Percentiles rank a stretch among this genome's conserved stretches.
These are phyloP conservation scores for Lepidocolaptes lacrymiger DNA, from an alignment of 2,797 vertebrate genomes.

Conservation along the genomic window DNA sequence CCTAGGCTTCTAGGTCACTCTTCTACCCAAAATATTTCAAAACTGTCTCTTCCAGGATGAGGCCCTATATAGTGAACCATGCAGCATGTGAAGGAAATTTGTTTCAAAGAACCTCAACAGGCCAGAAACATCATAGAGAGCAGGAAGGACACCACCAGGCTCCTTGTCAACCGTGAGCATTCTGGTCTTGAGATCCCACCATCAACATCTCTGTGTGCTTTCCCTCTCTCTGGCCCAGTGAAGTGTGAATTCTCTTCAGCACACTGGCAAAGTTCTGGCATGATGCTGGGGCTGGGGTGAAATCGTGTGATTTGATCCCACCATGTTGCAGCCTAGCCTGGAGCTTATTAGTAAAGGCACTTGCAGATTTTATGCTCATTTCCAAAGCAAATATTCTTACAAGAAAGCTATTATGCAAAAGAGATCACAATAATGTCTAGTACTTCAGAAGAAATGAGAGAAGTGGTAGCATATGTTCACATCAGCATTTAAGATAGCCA, in stretches of 20 bases:
- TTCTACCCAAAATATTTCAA: not conserved
- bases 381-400: not conserved
- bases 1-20: not conserved
- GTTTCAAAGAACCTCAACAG: not conserved
- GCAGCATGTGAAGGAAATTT: not conserved
- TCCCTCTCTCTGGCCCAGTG: not conserved
- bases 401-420: not conserved
- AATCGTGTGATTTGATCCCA: not conserved
- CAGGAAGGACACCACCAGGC: fast-evolving
- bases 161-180: not conserved
- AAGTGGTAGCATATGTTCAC: not conserved
- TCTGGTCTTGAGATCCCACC: not conserved
- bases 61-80: not conserved
- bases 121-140: not conserved
- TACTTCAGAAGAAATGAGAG: not conserved
- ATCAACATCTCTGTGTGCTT: not conserved
- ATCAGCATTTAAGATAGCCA: not conserved
- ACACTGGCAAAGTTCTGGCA: not conserved
- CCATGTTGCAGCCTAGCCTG: not conserved
- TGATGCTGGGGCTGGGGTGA: not conserved
- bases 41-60: not conserved
- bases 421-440: not conserved
- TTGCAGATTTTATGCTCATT: not conserved
- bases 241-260: not conserved
- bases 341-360: not conserved